Base-by-base conservation (phyloP, 2,113 vertebrate species). In the Osmerus mordax region DNA sequence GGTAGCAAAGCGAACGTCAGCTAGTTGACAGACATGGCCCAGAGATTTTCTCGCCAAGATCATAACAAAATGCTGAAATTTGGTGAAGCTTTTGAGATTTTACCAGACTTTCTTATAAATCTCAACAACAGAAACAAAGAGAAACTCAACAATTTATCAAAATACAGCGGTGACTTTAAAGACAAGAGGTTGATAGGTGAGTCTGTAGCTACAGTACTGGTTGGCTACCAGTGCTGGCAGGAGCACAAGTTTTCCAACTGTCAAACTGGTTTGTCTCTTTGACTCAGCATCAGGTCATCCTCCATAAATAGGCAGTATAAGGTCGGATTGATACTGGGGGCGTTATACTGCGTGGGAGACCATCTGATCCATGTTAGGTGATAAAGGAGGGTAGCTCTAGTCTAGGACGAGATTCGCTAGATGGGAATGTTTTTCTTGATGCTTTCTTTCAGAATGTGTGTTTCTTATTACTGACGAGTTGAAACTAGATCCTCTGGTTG, bases 121-220 rank as follows among this genome's bases (percentile, higher is more conserved):
- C 79, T 92, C 14, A 88, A 91, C 81, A 73, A 81, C 16, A 83
- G 4, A 71, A 93, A 92, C 83, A 91, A 82, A 75, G 67, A 86
- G 0, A 73, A 87, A 7, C 77, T 92, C 4, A 14, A 63, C 28
- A 78, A 12, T 51, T 68, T 91, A 13, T 77, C 87, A 4, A 53
- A 67, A 63, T 70, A 69, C 3, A 74, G 75, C 52, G 88, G 88
- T 3, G 14, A 1, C 29, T 89, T 93, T 56, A 89, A 84, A 71
- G 75, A 87, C 0, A 75, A 70, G 36, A 78, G 55, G 68, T 5
- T 90, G 11, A 55, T 84, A 0, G 90, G 92, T 93, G 2, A 78
- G 91, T 83, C 21, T 11, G 7, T 25, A 12, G 13, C 5, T 51
- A 32, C 18, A 2, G 23, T 23, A 21, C 3, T 63, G 19, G 8